A percentile compares a stretch with the other conserved stretches of the same genome.
phyloP scores from a whole-genome alignment of 1,140 invertebrate species.

The Mylabris phalerata region DNA sequence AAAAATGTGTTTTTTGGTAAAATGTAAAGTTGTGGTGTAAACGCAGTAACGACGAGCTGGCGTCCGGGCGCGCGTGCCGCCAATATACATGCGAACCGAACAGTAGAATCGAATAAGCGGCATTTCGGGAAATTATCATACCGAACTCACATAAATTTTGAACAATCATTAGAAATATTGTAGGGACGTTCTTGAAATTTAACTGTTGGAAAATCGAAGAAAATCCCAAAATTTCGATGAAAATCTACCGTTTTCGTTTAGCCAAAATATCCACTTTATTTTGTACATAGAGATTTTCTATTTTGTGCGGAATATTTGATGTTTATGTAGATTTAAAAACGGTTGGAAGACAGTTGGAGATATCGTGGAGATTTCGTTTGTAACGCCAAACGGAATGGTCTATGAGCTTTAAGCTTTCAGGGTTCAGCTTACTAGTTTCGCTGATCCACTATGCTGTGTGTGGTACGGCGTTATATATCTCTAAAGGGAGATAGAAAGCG shows the following conservation, averaged over 20 bases:
- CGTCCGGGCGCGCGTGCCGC: conserved; percentile 33
- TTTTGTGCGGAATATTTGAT: no score
- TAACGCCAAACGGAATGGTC: no score
- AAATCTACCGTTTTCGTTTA: no score
- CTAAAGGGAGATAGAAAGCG: conserved; percentile 19
- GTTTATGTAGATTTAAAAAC: background rate
- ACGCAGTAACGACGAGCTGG: conserved; percentile 21
- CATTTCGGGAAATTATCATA: background rate
- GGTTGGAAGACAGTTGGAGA: background rate
- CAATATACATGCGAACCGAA: conserved; percentile 20
- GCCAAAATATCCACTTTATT: no score
- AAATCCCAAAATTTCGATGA: no score
- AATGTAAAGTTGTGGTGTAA: no score
- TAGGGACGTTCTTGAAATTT: no score
- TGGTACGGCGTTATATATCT: conserved; percentile 12
- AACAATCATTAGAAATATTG: background rate
- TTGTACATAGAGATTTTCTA: no score
- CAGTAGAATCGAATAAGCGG: conserved; percentile 11
- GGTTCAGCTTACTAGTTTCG: background rate
- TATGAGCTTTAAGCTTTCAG: background rate
- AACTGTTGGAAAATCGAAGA: no score
- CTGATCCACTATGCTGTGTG: conserved; percentile 4
- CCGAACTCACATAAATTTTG: no score
- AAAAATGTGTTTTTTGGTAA: no score
- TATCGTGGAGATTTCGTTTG: no score